Conservation (phyloP, 2,113 vertebrate genomes). For the Piaya cayana region DNA sequence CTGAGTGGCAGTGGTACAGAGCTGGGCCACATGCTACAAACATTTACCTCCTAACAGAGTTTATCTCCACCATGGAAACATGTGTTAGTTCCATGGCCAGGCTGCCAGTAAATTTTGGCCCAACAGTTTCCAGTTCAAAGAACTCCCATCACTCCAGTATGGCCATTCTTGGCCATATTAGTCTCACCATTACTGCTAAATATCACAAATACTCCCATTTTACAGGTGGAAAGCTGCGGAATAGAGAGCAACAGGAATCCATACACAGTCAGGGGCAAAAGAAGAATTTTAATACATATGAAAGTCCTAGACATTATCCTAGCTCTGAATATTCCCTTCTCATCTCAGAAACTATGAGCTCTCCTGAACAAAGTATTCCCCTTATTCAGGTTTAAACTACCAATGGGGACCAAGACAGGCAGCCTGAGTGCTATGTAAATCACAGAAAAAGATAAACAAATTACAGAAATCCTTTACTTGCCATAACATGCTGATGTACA, state of each 20-base stretch:
- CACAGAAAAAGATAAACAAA: not conserved
- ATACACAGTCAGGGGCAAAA: not conserved
- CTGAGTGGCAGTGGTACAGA: rapidly evolving
- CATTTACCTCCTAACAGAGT: not conserved
- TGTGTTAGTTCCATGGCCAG: not conserved
- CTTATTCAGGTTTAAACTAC: not conserved
- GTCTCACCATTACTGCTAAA: not conserved
- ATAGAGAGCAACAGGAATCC: not conserved
- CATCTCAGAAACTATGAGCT: not conserved
- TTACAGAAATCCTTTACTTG: not conserved
- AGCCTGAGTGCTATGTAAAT: not conserved
- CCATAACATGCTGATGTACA: not conserved
- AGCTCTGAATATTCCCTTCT: not conserved
- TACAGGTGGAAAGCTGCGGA: not conserved
- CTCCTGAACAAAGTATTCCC: not conserved
- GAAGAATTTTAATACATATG: not conserved
- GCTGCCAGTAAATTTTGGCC: not conserved
- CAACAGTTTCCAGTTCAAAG: not conserved
- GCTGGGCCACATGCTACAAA: not conserved
- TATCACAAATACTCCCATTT: not conserved
- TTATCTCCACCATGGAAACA: not conserved
- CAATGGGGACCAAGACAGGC: not conserved
- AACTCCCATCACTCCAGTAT: not conserved
- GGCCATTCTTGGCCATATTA: not conserved
- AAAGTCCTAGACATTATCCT: not conserved